Conservation (phyloP, 2,797 vertebrate genomes). For the Amphiprion clarkii region DNA sequence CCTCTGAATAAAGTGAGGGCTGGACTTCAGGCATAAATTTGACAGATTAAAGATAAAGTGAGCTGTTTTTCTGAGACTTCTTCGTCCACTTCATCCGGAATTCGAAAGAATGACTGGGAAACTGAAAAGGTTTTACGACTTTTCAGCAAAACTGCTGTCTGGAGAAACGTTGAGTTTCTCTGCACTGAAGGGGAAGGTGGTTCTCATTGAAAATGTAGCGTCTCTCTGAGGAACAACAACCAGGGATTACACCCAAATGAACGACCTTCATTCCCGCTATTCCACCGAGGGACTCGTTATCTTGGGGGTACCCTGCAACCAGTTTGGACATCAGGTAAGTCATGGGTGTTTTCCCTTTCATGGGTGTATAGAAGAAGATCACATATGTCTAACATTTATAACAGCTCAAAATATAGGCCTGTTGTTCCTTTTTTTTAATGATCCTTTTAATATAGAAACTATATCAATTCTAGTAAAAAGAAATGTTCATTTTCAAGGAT, state of each 20-base stretch:
- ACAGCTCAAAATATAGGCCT: no score
- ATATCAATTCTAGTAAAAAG: background rate
- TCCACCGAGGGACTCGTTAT: slow-evolving; percentile 86
- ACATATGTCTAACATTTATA: background rate
- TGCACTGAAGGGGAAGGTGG: slow-evolving; percentile 85
- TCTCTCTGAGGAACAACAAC: slow-evolving; percentile 95
- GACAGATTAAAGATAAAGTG: background rate
- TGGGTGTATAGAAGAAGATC: background rate
- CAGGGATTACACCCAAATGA: slow-evolving; percentile 93
- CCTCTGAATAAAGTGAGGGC: slow-evolving; percentile 10
- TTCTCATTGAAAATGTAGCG: slow-evolving; percentile 93
- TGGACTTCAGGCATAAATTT: background rate
- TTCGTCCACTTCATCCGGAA: background rate
- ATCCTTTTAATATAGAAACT: background rate
- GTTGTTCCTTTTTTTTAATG: background rate
- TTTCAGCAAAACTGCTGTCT: slow-evolving; percentile 83
- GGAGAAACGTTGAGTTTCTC: slow-evolving; percentile 82
- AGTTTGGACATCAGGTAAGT: slow-evolving; percentile 94
- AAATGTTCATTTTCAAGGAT: background rate
- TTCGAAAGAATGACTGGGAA: slow-evolving; percentile 65
- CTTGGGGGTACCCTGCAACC: slow-evolving; percentile 94
- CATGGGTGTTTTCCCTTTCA: slow-evolving; percentile 30
- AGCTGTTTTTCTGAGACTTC: rapidly evolving
- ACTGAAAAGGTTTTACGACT: slow-evolving; percentile 70
- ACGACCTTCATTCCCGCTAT: slow-evolving; percentile 88